These are phyloP conservation scores for Paratrypauchen microcephalus DNA, from an alignment of 2,797 vertebrate species.

Conservation along the genomic window DNA sequence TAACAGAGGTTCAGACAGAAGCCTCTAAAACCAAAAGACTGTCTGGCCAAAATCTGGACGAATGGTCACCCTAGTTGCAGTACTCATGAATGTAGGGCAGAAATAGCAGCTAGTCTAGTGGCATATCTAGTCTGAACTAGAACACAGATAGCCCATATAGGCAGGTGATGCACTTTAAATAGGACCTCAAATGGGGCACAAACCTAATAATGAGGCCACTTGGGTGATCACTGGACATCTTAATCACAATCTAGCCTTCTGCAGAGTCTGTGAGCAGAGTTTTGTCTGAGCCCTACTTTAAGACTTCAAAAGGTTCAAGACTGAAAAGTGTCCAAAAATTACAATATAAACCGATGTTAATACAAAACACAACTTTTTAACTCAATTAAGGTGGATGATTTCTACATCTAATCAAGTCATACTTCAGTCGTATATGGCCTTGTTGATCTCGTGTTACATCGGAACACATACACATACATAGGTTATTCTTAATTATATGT, in stretches of 20 bases:
- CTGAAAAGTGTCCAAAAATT: background rate
- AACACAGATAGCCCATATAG: constrained; percentile 12
- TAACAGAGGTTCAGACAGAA: too few species aligned
- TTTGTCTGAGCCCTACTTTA: constrained; percentile 5
- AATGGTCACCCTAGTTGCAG: too few species aligned
- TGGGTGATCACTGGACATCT: background rate
- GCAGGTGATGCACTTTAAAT: constrained; percentile 15
- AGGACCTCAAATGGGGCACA: constrained; percentile 26
- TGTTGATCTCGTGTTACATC: too few species aligned
- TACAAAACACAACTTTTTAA: too few species aligned
- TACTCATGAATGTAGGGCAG: background rate
- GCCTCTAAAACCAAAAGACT: too few species aligned
- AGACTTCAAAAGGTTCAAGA: background rate
- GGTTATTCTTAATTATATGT: too few species aligned
- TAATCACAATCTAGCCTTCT: constrained; percentile 4
- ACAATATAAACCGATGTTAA: too few species aligned
- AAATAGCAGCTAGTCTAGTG: background rate
- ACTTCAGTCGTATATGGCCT: too few species aligned
- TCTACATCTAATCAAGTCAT: too few species aligned
- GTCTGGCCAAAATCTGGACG: too few species aligned
- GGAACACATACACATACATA: too few species aligned
- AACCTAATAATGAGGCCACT: background rate
- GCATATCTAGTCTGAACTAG: constrained; percentile 11
- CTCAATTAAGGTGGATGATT: too few species aligned
- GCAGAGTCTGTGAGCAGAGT: constrained; percentile 6